Base-by-base conservation (phyloP, 92 coral and sea anemone species). In the Paramuricea clavata region DNA sequence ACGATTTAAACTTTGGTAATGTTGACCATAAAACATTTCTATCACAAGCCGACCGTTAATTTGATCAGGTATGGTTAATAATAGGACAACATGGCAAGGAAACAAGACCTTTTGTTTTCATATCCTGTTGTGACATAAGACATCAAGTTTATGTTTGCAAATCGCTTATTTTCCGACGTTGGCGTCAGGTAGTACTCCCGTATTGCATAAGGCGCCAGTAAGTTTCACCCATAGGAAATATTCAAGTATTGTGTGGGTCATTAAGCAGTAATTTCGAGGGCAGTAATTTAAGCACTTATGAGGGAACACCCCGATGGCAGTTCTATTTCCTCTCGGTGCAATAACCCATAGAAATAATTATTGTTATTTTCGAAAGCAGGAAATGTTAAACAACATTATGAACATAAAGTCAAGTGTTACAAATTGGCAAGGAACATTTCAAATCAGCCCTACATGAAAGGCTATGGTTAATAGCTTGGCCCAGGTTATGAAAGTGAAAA, bases 261-360 rank as follows among this genome's bases (percentile, higher is more conserved):
- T 65, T 33, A 4, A 12, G 0, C 21, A 5, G 35, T 65, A 28
- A 65, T 65, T 28, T 65, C 23, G 39, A 65, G 36, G 72, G 12
- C 39, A 1, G 11, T 31, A 15, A 65, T 33, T 65, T 65, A 33
- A 65, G 15, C 72, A 65, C 39, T 30, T 65, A 13, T 65, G 32
- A 33, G 22, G 39, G 7, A 65, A 31, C 72, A 31, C 41, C 39
- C 72, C 13, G 13, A 12, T 22, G 21, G 23, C 2, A 13, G 72
- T 31, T 65, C 36, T 26, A 65, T 65, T 65, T 65, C 72, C 72
- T 65, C n/a, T 65, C n/a, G 13, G n/a, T n/a, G 39, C 72, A 65
- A 65, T 65, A 65, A 31, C 36, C 72, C 72, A 33, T 65, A 33
- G 22, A 65, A 65, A 26, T 27, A 65, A 65, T 65, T n/a, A 65